Percentiles rank a stretch among this genome's conserved stretches.
Evolutionary conservation across 2,113 vertebrate genomes (phyloP).

Genomic region (Melanotaenia duboulayi): DNA sequence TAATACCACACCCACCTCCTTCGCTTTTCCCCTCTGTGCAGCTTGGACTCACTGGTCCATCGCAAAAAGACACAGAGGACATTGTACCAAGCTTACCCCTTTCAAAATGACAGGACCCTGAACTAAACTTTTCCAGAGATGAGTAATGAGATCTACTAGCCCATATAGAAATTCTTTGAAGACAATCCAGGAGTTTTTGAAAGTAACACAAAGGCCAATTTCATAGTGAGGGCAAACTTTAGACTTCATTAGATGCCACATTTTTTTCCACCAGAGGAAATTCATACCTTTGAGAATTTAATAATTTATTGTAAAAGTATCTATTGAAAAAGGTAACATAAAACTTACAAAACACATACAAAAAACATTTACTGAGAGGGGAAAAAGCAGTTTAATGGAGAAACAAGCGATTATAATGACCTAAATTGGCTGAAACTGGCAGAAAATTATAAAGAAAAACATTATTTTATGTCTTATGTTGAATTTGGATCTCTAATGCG

Average conservation of each 20-base stretch:
- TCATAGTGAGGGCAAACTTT: slow-evolving; percentile 64
- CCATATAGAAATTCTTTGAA: slow-evolving; percentile 71
- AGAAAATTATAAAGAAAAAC: neutral
- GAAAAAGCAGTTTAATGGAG: neutral
- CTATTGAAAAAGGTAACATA: neutral
- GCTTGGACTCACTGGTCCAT: slow-evolving; percentile 49
- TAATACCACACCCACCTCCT: slow-evolving; percentile 65
- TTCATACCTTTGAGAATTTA: slow-evolving; percentile 18
- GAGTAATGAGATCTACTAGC: slow-evolving; percentile 81
- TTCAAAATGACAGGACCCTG: slow-evolving; percentile 71
- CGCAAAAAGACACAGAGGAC: slow-evolving; percentile 62
- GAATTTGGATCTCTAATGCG: neutral
- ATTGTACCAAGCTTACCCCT: slow-evolving; percentile 61
- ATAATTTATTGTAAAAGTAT: slow-evolving; percentile 11
- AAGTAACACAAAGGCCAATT: slow-evolving; percentile 74
- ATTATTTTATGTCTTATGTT: neutral
- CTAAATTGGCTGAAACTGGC: neutral
- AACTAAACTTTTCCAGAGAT: slow-evolving; percentile 74
- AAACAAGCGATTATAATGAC: neutral
- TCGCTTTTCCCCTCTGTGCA: slow-evolving; percentile 41
- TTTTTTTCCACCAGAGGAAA: slow-evolving; percentile 30
- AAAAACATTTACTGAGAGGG: neutral
- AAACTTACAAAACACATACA: neutral
- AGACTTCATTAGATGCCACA: slow-evolving; percentile 37
- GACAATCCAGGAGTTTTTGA: slow-evolving; percentile 49